Conservation (phyloP, 2,113 vertebrate species). For the Panthera tigris region DNA sequence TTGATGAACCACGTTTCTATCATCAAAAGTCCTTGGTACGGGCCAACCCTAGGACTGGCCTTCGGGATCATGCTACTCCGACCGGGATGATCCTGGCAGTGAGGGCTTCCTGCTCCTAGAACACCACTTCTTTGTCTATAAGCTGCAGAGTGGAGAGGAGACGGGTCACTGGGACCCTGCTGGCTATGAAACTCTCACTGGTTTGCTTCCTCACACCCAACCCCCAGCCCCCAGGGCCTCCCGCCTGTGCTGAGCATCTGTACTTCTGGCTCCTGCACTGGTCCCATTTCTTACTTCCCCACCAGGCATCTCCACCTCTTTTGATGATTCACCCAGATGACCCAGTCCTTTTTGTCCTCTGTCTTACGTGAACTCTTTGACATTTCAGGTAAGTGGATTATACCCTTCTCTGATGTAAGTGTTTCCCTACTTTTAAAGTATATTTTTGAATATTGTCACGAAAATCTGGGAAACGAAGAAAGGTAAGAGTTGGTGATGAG, state of each 20-base stretch:
- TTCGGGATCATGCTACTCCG: rapidly evolving
- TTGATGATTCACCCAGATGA: rapidly evolving
- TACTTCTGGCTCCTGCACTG: rapidly evolving
- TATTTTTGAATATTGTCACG: neutral
- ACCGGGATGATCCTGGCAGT: rapidly evolving
- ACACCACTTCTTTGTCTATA: rapidly evolving
- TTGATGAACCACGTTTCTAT: rapidly evolving
- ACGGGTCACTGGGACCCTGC: rapidly evolving
- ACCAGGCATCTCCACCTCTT: rapidly evolving
- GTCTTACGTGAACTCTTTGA: too few species aligned
- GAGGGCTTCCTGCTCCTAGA: rapidly evolving
- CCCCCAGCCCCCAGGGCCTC: rapidly evolving
- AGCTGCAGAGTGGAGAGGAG: neutral
- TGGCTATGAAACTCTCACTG: rapidly evolving
- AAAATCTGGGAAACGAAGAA: neutral
- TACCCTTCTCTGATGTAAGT: neutral
- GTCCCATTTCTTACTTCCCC: rapidly evolving
- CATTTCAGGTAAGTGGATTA: neutral
- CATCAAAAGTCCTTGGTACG: rapidly evolving
- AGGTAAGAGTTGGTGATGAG: rapidly evolving
- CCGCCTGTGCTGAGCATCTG: rapidly evolving
- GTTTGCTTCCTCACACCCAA: neutral
- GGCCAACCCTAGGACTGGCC: rapidly evolving
- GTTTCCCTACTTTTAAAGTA: neutral
- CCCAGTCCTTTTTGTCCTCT: rapidly evolving